phyloP scores from a whole-genome alignment of 2,797 vertebrate genomes.

The Acomys russatus region DNA sequence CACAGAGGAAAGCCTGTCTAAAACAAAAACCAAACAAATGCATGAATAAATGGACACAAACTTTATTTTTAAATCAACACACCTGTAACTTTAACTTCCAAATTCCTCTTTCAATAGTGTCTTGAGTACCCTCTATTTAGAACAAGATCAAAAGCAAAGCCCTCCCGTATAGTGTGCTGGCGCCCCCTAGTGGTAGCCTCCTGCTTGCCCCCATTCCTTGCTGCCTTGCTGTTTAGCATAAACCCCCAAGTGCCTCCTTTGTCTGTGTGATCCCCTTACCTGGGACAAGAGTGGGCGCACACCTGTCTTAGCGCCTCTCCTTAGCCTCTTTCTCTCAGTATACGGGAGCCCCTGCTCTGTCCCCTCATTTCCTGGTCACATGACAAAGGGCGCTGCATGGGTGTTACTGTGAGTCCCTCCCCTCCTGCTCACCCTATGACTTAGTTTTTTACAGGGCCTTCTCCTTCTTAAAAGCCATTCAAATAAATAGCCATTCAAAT shows the following conservation, averaged over 20 bases:
- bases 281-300: background rate
- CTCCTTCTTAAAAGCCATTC: conserved; percentile 65
- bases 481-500: conserved; percentile 70
- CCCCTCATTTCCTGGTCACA: background rate
- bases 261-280: background rate
- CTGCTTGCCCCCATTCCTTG: background rate
- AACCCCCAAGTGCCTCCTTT: conserved; percentile 66
- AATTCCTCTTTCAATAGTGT: conserved; percentile 43
- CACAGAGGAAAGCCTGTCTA: no score
- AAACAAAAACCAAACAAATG: background rate
- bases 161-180: no score
- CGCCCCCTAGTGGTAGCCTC: conserved; percentile 1
- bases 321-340: background rate
- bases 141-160: conserved; percentile 26
- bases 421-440: background rate
- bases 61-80: background rate
- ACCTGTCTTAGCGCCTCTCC: background rate
- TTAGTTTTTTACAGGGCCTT: conserved; percentile 27
- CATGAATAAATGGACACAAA: background rate
- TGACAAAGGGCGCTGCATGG: background rate
- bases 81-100: conserved; percentile 1
- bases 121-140: background rate
- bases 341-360: background rate
- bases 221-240: background rate
- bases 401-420: background rate